Conservation (phyloP, 1,140 invertebrate species). For the Archivesica marissinica region DNA sequence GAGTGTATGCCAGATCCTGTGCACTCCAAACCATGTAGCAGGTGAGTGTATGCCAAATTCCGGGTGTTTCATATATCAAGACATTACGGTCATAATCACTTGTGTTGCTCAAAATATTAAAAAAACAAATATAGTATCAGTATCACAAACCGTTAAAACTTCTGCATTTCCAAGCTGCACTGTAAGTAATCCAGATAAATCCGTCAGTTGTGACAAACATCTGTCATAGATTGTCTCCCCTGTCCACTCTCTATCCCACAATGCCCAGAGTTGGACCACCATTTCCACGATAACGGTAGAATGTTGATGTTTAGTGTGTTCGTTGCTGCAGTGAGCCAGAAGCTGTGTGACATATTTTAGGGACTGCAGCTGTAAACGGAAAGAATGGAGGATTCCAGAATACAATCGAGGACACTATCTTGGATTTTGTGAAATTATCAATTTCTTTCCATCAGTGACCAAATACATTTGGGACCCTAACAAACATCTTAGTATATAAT, state of each 20-base stretch:
- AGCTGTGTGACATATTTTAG: not conserved
- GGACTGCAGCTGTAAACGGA: not conserved
- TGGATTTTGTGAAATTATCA: too few species aligned
- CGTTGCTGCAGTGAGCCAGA: not conserved
- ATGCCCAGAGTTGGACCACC: not conserved
- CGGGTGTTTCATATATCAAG: too few species aligned
- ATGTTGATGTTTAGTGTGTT: not conserved
- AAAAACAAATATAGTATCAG: not conserved
- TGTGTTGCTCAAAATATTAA: too few species aligned
- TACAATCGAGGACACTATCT: too few species aligned
- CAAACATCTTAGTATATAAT: too few species aligned
- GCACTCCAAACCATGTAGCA: too few species aligned
- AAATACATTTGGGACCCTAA: too few species aligned
- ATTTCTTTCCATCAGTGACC: too few species aligned
- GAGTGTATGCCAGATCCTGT: too few species aligned
- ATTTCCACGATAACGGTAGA: not conserved
- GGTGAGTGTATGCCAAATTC: too few species aligned
- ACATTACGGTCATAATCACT: too few species aligned
- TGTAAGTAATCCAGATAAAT: slow-evolving; percentile 27
- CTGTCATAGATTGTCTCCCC: slow-evolving; percentile 33
- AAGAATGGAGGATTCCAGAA: not conserved
- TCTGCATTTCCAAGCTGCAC: slow-evolving; percentile 3
- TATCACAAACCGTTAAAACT: slow-evolving; percentile 11
- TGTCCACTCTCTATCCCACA: slow-evolving; percentile 33
- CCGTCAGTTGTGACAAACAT: slow-evolving; percentile 33